Base-by-base conservation (phyloP, 2,797 vertebrate genomes). In the Siniperca obscura region DNA sequence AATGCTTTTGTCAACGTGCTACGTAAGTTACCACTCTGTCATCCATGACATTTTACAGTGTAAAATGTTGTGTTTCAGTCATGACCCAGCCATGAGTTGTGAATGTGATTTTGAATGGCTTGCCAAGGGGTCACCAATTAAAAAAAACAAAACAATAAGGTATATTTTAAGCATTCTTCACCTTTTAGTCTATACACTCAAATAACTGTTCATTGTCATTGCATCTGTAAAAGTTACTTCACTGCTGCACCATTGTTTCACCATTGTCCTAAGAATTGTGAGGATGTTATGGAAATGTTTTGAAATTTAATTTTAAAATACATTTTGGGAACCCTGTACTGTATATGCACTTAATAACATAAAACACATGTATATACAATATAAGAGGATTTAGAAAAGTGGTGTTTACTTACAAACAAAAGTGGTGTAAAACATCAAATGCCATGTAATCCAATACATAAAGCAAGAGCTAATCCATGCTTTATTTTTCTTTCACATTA, bases 1-100 rank as follows among this genome's bases (percentile, higher is more conserved):
- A 99, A 99, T 0, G 98, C 98, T 70, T 99, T 98, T 7, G 96
- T 99, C 94, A 98, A 96, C 0, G 97, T 99, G 59, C 94, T 99
- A 64, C 98, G 98, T 99, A 95, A 95, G 93, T 93, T 38, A 65
- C 21, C 12, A 4, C 44, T 70, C 17, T 38, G 0, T 36, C 34
- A 27, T 57, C 16, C 1, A 4, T 57, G 14, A 36, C 34, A 27
- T 74, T 44, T 30, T 53, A 48, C 2, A 61, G 30, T 66, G 62
- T 19, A 30, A 6, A 70, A 50, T 27, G 1, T 27, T 25, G 7
- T 62, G 70, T 75, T 62, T 42, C 42, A 36, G 14, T 38, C 22
- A 44, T 27, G n/a, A 21, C 9, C 44, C 13, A 70, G 44, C 11
- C 22, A 46, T 62, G 25, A 65, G 10, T 14, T 72, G 27, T 60